Evolutionary conservation across 2,797 vertebrate species (phyloP).

Genomic region (Spea hammondii): DNA sequence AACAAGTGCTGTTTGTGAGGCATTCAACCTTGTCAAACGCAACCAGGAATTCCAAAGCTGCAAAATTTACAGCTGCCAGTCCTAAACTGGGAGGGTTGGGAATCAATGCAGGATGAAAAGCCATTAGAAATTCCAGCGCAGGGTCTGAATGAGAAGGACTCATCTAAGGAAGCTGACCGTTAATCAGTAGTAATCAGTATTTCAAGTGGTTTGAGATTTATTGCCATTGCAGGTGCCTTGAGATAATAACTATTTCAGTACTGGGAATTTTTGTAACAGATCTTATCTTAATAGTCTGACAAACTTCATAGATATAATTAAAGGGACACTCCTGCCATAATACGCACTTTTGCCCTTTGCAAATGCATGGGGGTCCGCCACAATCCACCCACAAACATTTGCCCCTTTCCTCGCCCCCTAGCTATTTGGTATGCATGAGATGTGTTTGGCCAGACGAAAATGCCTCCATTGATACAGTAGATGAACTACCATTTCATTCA

Average conservation of each 20-base stretch:
- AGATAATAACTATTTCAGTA: background rate
- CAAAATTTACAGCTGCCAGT: slow-evolving; percentile 32
- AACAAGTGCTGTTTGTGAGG: background rate
- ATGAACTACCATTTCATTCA: no score
- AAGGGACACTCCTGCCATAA: no score
- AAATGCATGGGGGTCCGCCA: no score
- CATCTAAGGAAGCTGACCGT: background rate
- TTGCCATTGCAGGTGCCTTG: background rate
- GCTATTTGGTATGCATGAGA: no score
- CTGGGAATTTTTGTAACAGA: background rate
- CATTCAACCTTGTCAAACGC: slow-evolving; percentile 24
- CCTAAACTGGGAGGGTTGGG: background rate
- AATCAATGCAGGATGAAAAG: slow-evolving; percentile 3
- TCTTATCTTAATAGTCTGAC: background rate
- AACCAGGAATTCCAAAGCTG: slow-evolving; percentile 25
- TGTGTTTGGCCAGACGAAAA: no score
- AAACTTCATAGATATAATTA: background rate
- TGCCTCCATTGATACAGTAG: no score
- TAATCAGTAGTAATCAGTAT: slow-evolving; percentile 12
- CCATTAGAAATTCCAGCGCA: slow-evolving; percentile 19
- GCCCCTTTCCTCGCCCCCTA: no score
- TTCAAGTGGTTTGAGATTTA: slow-evolving; percentile 16
- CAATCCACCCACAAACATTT: no score
- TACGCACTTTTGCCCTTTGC: no score
- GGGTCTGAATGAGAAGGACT: background rate